These are phyloP conservation scores for Papio anubis DNA, from an alignment of 2,113 vertebrate species.

Conservation along the genomic window DNA sequence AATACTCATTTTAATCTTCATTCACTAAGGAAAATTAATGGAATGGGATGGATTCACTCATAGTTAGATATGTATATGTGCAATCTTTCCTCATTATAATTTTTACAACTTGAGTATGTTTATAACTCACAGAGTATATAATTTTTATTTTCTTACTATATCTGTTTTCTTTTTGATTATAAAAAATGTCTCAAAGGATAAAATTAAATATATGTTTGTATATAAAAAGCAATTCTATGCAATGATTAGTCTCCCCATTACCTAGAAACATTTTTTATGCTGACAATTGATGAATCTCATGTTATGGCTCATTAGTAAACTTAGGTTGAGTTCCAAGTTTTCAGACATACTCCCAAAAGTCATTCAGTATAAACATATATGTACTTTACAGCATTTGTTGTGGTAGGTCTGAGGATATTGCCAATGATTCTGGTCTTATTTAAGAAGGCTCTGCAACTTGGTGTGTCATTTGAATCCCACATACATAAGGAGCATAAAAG, in stretches of 20 bases:
- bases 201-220: neutral
- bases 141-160: constrained; percentile 43
- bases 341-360: constrained; percentile 1
- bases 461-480: neutral
- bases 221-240: neutral
- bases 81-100: neutral
- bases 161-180: neutral
- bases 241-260: neutral
- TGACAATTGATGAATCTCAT: constrained; percentile 11
- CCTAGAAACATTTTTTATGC: neutral
- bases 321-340: neutral
- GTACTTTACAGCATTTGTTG: neutral
- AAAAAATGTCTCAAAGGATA: neutral
- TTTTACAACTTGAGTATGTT: constrained; percentile 37
- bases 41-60: neutral
- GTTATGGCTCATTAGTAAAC: constrained; percentile 8
- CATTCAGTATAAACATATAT: neutral
- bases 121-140: neutral
- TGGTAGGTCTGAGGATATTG: neutral
- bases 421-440: neutral
- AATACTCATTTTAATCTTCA: constrained; percentile 7
- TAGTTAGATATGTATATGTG: neutral
- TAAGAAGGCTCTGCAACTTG: neutral
- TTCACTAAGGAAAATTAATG: constrained; percentile 41
- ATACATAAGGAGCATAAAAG: neutral